phyloP scores from a whole-genome alignment of 2,113 vertebrate species.

The Climacteris rufus region DNA sequence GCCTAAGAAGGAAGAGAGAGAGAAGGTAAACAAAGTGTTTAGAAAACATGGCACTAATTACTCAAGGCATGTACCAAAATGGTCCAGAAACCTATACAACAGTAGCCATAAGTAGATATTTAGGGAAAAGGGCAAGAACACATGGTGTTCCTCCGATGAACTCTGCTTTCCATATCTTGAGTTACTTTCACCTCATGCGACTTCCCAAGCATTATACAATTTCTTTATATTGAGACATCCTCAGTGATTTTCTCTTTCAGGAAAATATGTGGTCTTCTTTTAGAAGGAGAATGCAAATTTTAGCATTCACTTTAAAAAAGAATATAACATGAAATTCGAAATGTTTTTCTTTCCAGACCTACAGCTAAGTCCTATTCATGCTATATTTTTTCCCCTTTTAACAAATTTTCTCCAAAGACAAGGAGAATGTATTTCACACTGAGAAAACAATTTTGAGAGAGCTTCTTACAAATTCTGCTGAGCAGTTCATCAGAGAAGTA shows the following conservation, averaged over 20 bases:
- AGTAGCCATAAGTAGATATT: background rate
- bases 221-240: background rate
- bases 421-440: background rate
- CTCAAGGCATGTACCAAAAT: background rate
- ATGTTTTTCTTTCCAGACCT: background rate
- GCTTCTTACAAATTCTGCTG: slow-evolving; percentile 61
- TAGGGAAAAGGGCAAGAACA: background rate
- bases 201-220: background rate
- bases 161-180: background rate
- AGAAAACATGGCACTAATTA: background rate
- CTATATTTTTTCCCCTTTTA: background rate
- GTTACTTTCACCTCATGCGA: background rate
- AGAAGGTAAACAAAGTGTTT: background rate
- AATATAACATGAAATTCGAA: background rate
- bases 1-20: background rate
- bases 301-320: background rate
- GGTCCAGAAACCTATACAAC: background rate
- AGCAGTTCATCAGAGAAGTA: slow-evolving; percentile 47
- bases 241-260: background rate
- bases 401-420: background rate
- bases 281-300: background rate
- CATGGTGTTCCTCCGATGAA: background rate
- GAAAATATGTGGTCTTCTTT: background rate
- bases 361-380: background rate
- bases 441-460: background rate